phyloP scores from a whole-genome alignment of 2,113 vertebrate genomes.

The Hypocryptadius cinnamomeus region DNA sequence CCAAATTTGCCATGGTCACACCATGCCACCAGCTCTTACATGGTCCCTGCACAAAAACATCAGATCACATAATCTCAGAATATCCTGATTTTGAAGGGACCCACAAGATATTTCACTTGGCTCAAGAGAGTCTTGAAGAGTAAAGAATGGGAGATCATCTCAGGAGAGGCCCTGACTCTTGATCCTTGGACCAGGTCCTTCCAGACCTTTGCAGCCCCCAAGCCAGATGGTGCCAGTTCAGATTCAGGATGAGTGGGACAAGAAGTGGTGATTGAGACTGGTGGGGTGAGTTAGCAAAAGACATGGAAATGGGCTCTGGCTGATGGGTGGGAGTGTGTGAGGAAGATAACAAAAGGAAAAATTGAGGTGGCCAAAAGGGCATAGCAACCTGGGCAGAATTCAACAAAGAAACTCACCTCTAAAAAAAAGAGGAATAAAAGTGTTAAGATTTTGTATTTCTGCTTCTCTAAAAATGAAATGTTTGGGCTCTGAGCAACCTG shows the following conservation, averaged over 20 bases:
- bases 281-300: neutral
- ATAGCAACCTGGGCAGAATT: neutral
- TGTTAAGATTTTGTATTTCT: neutral
- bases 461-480: neutral
- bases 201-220: neutral
- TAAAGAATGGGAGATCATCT: neutral
- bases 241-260: fast-evolving
- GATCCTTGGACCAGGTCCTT: neutral
- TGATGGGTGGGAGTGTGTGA: neutral
- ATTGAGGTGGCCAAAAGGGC: neutral
- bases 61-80: neutral
- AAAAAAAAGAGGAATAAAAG: neutral
- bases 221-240: neutral
- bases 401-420: neutral
- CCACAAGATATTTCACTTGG: neutral
- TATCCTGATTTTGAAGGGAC: neutral
- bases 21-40: fast-evolving
- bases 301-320: neutral
- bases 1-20: neutral
- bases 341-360: neutral
- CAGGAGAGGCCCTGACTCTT: neutral
- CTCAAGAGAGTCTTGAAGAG: neutral
- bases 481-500: neutral
- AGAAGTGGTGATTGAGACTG: neutral
- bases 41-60: neutral